These are phyloP conservation scores for Oceanites oceanicus DNA, from an alignment of 2,113 vertebrate species.

Conservation along the genomic window DNA sequence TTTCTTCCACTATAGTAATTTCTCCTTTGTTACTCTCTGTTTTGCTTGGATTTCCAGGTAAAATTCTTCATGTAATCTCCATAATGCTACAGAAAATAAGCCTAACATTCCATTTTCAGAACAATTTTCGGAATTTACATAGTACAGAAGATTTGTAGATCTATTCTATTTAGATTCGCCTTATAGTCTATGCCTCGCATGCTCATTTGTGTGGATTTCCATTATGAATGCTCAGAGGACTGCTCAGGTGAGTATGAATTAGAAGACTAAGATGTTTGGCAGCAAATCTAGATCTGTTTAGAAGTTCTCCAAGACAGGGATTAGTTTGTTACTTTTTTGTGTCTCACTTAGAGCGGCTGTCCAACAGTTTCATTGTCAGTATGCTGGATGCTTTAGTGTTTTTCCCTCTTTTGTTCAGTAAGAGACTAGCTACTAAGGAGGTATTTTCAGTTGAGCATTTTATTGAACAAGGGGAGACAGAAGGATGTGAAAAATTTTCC, in stretches of 20 bases:
- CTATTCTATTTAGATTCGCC: background rate
- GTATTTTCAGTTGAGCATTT: background rate
- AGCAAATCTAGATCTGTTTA: background rate
- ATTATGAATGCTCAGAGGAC: background rate
- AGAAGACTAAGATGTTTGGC: background rate
- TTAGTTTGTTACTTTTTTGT: background rate
- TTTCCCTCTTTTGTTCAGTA: background rate
- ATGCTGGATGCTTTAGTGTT: background rate
- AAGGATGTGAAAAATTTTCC: background rate
- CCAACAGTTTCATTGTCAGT: background rate
- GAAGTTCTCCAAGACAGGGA: background rate
- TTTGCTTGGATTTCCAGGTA: background rate
- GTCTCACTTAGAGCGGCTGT: background rate
- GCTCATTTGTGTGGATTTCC: background rate
- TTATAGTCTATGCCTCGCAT: background rate
- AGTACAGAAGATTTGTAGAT: background rate
- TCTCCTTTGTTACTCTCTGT: background rate
- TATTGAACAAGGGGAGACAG: background rate
- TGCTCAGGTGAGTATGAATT: background rate
- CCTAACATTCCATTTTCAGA: background rate
- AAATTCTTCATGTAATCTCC: background rate
- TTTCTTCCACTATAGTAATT: background rate
- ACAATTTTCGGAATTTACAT: background rate
- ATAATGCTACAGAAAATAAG: background rate
- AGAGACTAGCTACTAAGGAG: background rate